Percentiles rank a stretch among this genome's conserved stretches.
phyloP scores from a whole-genome alignment of 2,888 invertebrate genomes.

The Sipunculus nudus region DNA sequence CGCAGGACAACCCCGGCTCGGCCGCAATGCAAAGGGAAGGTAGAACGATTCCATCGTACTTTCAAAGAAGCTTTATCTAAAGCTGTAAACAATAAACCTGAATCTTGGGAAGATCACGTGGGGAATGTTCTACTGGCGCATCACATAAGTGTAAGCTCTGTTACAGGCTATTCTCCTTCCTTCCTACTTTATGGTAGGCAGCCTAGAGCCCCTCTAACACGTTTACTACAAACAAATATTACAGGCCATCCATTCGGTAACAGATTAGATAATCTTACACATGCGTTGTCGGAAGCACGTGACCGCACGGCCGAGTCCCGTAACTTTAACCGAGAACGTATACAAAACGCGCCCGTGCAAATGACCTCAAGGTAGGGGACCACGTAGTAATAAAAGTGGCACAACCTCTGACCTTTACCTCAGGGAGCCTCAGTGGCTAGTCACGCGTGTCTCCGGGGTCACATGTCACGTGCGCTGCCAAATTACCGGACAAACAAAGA shows the following conservation, averaged over 20 bases:
- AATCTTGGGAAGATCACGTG: background rate
- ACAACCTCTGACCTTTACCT: background rate
- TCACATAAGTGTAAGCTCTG: background rate
- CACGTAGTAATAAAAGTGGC: background rate
- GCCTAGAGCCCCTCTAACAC: background rate
- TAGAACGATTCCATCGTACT: background rate
- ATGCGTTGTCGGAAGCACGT: background rate
- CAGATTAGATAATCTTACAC: background rate
- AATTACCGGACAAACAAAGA: background rate
- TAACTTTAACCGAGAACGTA: background rate
- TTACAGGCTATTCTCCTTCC: background rate
- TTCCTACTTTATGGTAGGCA: background rate
- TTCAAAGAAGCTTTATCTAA: background rate
- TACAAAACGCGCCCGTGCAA: background rate
- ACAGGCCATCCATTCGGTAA: background rate
- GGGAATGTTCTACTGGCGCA: background rate
- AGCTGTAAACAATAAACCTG: background rate
- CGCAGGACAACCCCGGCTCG: background rate
- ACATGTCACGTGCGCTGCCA: background rate
- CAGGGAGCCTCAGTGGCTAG: background rate
- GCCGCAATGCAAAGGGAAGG: background rate
- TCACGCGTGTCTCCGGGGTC: background rate
- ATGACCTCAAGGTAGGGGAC: background rate
- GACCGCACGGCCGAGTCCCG: background rate
- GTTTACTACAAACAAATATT: background rate